Conservation (phyloP, 2,888 invertebrate genomes). For the Synergus umbraculus region DNA sequence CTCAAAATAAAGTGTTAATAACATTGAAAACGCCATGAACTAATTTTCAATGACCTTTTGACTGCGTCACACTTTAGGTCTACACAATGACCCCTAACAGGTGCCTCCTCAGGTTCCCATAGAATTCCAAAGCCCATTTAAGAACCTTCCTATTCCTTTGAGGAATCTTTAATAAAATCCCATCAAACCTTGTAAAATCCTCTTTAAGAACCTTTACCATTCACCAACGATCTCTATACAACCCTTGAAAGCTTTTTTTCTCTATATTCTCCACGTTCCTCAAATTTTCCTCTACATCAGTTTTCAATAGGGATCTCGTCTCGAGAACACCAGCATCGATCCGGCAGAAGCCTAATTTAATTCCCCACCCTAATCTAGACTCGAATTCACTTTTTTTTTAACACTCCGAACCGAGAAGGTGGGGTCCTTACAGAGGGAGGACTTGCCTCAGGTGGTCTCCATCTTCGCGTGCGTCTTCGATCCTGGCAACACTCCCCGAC, state of each 20-base stretch:
- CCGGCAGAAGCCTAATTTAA: conserved; percentile 34
- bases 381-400: background rate
- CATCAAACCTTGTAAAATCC: background rate
- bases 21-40: too few relatives aligned
- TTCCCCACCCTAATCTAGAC: background rate
- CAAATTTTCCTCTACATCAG: background rate
- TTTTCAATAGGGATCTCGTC: background rate
- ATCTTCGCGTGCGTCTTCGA: conserved; percentile 42
- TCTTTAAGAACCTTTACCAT: background rate
- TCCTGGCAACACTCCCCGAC: conserved; percentile 19
- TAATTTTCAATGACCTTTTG: background rate
- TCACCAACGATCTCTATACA: background rate
- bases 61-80: background rate
- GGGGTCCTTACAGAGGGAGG: conserved; percentile 14
- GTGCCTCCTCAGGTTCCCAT: background rate
- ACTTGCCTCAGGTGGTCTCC: conserved; percentile 54
- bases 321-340: conserved; percentile 23
- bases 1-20: too few relatives aligned
- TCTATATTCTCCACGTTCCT: background rate
- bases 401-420: conserved; percentile 15
- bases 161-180: background rate
- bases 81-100: background rate
- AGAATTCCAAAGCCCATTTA: background rate
- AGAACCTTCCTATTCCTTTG: background rate
- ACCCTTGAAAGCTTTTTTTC: background rate